Evolutionary conservation across 2,797 vertebrate genomes (phyloP).

Genomic region (Acanthis flammea): DNA sequence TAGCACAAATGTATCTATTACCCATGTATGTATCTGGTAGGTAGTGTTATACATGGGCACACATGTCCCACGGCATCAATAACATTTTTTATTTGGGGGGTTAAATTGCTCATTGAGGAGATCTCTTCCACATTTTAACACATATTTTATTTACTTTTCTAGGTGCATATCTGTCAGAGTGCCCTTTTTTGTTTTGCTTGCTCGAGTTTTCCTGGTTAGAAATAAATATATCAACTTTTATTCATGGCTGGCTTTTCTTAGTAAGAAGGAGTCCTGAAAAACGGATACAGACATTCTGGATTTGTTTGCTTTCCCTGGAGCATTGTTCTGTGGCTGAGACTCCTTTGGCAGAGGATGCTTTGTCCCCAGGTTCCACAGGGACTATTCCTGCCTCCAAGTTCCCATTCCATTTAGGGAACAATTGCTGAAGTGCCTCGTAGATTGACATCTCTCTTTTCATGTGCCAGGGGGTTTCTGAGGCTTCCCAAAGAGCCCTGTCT

Average conservation of each 20-base stretch:
- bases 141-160: background rate
- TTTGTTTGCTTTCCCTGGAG: background rate
- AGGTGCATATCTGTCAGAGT: background rate
- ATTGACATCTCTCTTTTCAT: background rate
- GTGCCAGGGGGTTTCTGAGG: background rate
- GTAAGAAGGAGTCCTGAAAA: background rate
- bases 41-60: background rate
- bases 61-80: background rate
- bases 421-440: background rate
- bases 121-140: background rate
- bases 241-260: background rate
- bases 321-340: background rate
- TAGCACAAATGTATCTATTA: background rate
- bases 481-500: background rate
- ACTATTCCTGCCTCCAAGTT: background rate
- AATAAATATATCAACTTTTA: background rate
- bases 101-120: background rate
- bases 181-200: background rate
- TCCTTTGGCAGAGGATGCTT: background rate
- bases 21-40: background rate
- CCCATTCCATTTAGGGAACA: background rate
- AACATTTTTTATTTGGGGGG: background rate
- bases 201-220: background rate
- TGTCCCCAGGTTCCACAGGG: background rate
- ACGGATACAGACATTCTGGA: background rate